phyloP scores from a whole-genome alignment of 2,888 invertebrate genomes.

The Drosophila niveifrons region DNA sequence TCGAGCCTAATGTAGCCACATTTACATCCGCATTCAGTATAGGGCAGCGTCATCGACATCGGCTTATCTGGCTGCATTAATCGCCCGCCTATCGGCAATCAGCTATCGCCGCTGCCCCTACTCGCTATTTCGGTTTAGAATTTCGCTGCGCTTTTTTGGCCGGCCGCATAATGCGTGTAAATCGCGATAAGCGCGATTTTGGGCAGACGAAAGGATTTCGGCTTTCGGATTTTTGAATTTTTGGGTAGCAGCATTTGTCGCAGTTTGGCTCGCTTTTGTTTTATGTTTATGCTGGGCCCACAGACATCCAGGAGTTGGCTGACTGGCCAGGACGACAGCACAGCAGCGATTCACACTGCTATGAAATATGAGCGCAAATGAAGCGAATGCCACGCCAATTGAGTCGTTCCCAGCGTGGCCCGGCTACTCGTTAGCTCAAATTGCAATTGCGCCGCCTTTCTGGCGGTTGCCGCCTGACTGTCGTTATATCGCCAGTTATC shows the following conservation, averaged over 20 bases:
- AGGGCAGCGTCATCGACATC: constrained; percentile 20
- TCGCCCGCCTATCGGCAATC: constrained; percentile 54
- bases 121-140: constrained; percentile 70
- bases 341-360: constrained; percentile 6
- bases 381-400: constrained; percentile 65
- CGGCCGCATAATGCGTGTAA: constrained; percentile 76
- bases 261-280: constrained; percentile 62
- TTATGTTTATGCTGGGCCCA: constrained; percentile 73
- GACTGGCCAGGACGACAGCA: constrained; percentile 10
- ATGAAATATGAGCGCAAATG: constrained; percentile 79
- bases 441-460: constrained; percentile 69
- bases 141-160: constrained; percentile 77
- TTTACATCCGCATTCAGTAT: constrained; percentile 15
- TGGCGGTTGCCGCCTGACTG: constrained; percentile 32
- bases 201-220: constrained; percentile 46
- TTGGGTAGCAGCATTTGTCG: constrained; percentile 55
- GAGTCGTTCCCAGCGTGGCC: constrained; percentile 44
- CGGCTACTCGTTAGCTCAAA: constrained; percentile 69
- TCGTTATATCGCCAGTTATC: constrained; percentile 61
- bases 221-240: constrained; percentile 20
- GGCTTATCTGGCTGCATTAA: constrained; percentile 75
- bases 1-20: constrained; percentile 9
- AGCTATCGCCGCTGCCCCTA: constrained; percentile 38
- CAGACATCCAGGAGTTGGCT: constrained; percentile 20
- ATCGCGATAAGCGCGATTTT: constrained; percentile 76